Evolutionary conservation across 2,888 invertebrate species (phyloP).

Genomic region (Macrophya annulata): DNA sequence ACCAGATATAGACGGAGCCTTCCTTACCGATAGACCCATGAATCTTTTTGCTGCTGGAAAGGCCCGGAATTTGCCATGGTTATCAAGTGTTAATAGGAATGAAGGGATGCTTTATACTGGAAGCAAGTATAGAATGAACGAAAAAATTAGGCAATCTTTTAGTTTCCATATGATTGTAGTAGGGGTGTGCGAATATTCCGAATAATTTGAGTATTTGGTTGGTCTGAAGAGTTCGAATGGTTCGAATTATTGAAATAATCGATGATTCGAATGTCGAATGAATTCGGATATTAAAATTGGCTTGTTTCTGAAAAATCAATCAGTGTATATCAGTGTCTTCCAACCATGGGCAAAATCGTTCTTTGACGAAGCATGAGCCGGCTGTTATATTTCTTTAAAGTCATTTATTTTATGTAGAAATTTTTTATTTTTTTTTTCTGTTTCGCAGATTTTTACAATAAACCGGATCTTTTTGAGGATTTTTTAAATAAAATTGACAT

Average conservation of each 20-base stretch:
- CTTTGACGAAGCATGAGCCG: no score
- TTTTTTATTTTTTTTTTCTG: background rate
- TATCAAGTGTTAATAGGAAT: conserved; percentile 62
- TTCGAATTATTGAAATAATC: no score
- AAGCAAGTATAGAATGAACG: conserved; percentile 57
- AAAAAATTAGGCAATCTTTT: background rate
- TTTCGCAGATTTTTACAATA: background rate
- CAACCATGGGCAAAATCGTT: no score
- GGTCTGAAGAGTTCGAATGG: no score
- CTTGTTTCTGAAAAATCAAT: no score
- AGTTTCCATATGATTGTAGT: background rate
- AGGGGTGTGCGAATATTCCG: no score
- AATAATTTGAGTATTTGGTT: no score
- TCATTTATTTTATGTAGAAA: no score
- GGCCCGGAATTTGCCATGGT: conserved; percentile 62
- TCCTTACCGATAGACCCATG: conserved; percentile 62
- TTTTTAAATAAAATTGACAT: background rate
- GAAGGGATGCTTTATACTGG: conserved; percentile 63
- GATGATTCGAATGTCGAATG: no score
- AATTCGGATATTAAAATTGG: no score
- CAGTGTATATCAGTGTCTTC: no score
- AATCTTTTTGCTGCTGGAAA: conserved; percentile 56
- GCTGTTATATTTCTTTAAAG: no score
- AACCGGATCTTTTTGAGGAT: background rate
- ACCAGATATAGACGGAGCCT: conserved; percentile 62